These are phyloP conservation scores for Scomber colias DNA, from an alignment of 2,113 vertebrate species.

Conservation along the genomic window DNA sequence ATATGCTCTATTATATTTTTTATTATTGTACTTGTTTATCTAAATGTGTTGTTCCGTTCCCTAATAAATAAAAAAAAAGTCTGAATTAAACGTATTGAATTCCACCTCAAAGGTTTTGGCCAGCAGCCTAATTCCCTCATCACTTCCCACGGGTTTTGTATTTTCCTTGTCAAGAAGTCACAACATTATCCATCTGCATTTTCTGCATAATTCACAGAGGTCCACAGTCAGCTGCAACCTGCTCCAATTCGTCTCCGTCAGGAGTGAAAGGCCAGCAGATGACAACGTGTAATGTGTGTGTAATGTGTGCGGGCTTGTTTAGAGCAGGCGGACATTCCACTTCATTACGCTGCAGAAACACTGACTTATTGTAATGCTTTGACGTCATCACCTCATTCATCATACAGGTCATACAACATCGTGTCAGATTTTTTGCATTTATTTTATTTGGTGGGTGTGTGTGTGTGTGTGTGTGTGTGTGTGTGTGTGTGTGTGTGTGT, in stretches of 20 bases:
- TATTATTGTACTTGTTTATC: too few relatives aligned
- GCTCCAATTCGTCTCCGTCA: constrained; percentile 61
- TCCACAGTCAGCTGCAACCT: constrained; percentile 56
- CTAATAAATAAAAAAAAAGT: not conserved
- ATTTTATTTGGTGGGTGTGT: not conserved
- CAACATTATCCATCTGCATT: constrained; percentile 56
- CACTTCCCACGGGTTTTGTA: constrained; percentile 70
- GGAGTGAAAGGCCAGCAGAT: constrained; percentile 39
- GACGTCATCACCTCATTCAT: constrained; percentile 42
- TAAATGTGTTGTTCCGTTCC: not conserved
- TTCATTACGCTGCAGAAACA: constrained; percentile 52
- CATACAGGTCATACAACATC: not conserved
- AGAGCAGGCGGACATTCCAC: constrained; percentile 41
- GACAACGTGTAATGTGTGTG: constrained; percentile 47
- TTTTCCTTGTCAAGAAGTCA: constrained; percentile 58
- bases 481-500: too few relatives aligned
- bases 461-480: too few relatives aligned
- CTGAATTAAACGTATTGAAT: not conserved
- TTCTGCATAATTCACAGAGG: constrained; percentile 42
- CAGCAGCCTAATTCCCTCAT: constrained; percentile 26
- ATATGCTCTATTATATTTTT: too few relatives aligned
- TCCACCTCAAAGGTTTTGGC: constrained; percentile 16
- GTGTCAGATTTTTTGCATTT: not conserved
- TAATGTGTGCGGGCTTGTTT: constrained; percentile 17
- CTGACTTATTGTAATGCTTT: constrained; percentile 28